These are phyloP conservation scores for Netelia inedita DNA, from an alignment of 2,888 invertebrate species.

Conservation along the genomic window DNA sequence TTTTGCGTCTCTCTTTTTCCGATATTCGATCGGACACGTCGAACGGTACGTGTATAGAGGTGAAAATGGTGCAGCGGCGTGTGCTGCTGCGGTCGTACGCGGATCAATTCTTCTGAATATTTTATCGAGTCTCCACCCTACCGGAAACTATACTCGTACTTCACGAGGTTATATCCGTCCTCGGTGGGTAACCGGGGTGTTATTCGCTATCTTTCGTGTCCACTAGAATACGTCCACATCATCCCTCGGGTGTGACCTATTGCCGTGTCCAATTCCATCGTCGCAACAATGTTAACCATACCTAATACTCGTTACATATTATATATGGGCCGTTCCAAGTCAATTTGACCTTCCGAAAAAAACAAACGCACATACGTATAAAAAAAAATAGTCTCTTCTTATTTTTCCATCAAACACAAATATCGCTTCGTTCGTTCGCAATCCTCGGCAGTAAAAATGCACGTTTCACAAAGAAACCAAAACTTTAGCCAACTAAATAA, in stretches of 20 bases:
- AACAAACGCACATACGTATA: too few relatives aligned
- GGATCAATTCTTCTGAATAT: conserved; percentile 82
- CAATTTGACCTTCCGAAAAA: too few relatives aligned
- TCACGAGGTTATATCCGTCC: conserved; percentile 76
- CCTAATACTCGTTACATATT: conserved; percentile 27
- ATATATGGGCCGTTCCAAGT: neutral
- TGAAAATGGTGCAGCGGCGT: conserved; percentile 49
- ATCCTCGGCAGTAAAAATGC: too few relatives aligned
- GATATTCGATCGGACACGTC: conserved; percentile 48
- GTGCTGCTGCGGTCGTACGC: conserved; percentile 61
- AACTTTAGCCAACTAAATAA: too few relatives aligned
- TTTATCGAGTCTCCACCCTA: conserved; percentile 76
- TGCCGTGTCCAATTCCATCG: conserved; percentile 56
- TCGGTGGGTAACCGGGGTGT: conserved; percentile 59
- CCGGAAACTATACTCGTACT: conserved; percentile 75
- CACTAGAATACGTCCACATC: conserved; percentile 81
- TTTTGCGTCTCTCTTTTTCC: neutral
- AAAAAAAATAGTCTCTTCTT: too few relatives aligned
- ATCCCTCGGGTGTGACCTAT: conserved; percentile 73
- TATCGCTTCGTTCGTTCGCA: too few relatives aligned
- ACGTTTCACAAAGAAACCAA: too few relatives aligned
- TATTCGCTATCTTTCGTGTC: conserved; percentile 73
- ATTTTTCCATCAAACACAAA: too few relatives aligned
- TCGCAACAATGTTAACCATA: conserved; percentile 24
- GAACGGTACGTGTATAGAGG: conserved; percentile 17